Conservation (phyloP, 2,888 invertebrate genomes). For the Trachelus tabidus region DNA sequence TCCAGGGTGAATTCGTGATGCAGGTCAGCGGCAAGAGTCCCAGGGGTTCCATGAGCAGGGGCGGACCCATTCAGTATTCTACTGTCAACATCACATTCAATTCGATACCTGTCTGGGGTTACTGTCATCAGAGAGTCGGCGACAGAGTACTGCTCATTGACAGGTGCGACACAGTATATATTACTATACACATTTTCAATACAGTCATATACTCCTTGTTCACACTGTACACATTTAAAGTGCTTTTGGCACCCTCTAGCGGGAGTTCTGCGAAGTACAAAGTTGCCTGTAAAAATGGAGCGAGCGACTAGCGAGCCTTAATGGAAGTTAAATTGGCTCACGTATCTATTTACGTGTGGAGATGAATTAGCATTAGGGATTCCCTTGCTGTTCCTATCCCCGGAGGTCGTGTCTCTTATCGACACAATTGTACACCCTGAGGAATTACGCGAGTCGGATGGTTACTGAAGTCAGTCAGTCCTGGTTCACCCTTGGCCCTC, state of each 20-base stretch:
- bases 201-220: neutral
- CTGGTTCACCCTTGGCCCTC: neutral
- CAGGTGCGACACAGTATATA: constrained; percentile 62
- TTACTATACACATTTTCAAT: neutral
- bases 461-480: too few species aligned
- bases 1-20: constrained; percentile 75
- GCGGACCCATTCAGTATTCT: constrained; percentile 71
- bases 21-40: constrained; percentile 65
- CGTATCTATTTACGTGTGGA: neutral
- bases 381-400: neutral
- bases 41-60: constrained; percentile 58
- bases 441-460: neutral
- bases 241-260: neutral
- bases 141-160: constrained; percentile 73
- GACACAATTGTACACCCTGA: neutral
- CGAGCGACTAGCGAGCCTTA: neutral
- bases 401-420: neutral
- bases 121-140: constrained; percentile 71
- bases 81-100: constrained; percentile 73
- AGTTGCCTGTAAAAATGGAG: neutral
- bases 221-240: neutral
- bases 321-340: neutral
- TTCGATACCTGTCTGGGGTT: constrained; percentile 75
- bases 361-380: neutral
- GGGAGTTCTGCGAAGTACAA: neutral